phyloP scores from a whole-genome alignment of 2,113 vertebrate genomes.

The Bubo bubo region DNA sequence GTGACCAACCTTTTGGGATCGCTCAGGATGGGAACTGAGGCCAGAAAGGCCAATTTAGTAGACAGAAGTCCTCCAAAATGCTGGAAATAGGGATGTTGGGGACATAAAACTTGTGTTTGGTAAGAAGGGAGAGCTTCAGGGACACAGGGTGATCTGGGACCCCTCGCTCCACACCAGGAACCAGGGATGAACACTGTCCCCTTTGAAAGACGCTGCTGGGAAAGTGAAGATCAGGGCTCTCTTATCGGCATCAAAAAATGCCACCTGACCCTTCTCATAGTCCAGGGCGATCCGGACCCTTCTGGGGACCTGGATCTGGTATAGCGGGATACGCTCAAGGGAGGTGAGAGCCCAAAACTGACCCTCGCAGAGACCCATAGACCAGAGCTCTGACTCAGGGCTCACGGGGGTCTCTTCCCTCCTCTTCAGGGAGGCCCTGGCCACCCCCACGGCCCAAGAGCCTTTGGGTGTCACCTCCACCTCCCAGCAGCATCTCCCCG shows the following conservation, averaged over 20 bases:
- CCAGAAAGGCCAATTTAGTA: neutral
- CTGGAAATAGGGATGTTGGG: accelerated
- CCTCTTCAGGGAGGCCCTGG: neutral
- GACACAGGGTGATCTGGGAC: neutral
- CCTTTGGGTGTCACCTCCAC: neutral
- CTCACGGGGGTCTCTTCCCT: accelerated
- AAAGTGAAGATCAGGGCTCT: neutral
- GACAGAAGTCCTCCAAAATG: accelerated
- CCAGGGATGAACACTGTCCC: neutral
- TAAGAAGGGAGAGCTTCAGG: neutral
- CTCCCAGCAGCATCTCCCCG: slow-evolving; percentile 6
- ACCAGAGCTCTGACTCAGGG: neutral
- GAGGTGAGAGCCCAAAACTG: slow-evolving; percentile 34
- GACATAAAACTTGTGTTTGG: neutral
- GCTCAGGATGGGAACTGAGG: accelerated
- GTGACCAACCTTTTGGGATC: neutral
- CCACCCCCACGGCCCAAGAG: slow-evolving; percentile 33
- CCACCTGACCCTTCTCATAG: neutral
- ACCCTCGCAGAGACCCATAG: neutral
- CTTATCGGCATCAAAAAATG: neutral
- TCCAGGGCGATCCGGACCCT: neutral
- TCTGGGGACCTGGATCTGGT: accelerated
- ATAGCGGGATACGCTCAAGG: neutral
- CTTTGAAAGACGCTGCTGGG: neutral
- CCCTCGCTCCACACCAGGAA: slow-evolving; percentile 32